Base-by-base conservation (phyloP, 2,888 invertebrate species). In the Drosophila mimetica region DNA sequence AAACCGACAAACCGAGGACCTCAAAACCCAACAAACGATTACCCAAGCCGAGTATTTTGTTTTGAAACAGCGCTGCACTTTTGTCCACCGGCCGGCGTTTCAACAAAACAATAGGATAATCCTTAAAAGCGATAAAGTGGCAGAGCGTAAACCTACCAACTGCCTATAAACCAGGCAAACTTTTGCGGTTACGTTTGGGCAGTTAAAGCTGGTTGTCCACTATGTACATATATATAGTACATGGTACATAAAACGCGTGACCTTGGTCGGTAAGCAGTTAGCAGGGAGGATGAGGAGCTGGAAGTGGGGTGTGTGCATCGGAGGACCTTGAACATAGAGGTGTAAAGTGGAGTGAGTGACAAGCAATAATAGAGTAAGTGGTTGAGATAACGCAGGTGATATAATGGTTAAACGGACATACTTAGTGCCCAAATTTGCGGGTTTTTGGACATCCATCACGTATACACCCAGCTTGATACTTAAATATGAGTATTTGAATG, bases 321-420 rank as follows among this genome's bases (percentile, higher is more conserved):
- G 2, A 14, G 30, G 53, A 42, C 53, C 42, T 53, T 53, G 32
- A 53, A 42, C 53, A 53, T 42, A 42, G 13, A 32, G 53, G 42
- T 42, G 42, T 22, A 32, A 25, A 25, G 25, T 13, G 36, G 32
- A 53, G 41, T 41, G 20, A 42, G 20, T 14, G 25, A 22, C 28
- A 16, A 14, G 6, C 50, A 22, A 22, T 11, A 50, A 6, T 5
- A 50, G 13, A 22, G 41, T 22, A 22, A 30, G 39, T 50, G 5
- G 4, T 11, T 20, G 11, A 2, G 20, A 42, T 20, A 22, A n/a
- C 7, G 25, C 16, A 52, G 13, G 36, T 39, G 52, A 52, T 52
- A 52, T 39, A 52, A 52, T 39, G 28, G 22, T n/a, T n/a, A n/a
- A 18, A 1, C 42, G 22, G 22, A 42, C 18, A 4, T 41, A 20